phyloP scores from a whole-genome alignment of 2,797 vertebrate species.

The Pseudochirops corinnae region DNA sequence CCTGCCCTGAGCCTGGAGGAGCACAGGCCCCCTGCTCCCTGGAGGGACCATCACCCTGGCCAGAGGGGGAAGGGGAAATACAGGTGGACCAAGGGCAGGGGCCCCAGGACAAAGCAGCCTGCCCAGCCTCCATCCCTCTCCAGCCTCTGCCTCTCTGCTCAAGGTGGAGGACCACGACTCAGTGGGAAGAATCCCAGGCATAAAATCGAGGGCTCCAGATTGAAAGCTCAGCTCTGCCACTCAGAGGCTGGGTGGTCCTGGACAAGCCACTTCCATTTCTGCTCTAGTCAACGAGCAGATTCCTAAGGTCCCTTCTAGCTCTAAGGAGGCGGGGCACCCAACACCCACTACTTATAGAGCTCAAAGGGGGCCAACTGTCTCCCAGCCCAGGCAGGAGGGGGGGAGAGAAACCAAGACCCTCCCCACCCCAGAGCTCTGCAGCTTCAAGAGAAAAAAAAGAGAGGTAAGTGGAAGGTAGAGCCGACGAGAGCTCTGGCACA shows the following conservation, averaged over 20 bases:
- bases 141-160: not conserved
- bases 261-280: not conserved
- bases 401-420: not conserved
- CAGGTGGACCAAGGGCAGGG: too few relatives aligned
- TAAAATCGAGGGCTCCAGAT: not conserved
- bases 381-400: not conserved
- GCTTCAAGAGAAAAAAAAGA: not conserved
- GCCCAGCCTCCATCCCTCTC: too few relatives aligned
- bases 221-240: not conserved
- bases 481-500: not conserved
- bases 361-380: not conserved
- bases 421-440: not conserved
- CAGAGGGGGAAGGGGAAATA: not conserved
- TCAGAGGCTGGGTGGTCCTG: not conserved
- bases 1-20: not conserved
- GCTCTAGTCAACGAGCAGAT: not conserved
- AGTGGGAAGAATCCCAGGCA: not conserved
- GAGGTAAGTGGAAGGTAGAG: not conserved
- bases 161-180: not conserved
- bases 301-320: not conserved
- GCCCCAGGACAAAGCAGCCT: too few relatives aligned
- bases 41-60: not conserved
- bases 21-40: not conserved
- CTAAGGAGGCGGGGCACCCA: not conserved
- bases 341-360: rapidly evolving